Percentiles rank a stretch among this genome's conserved stretches.
phyloP scores from a whole-genome alignment of 1,140 invertebrate genomes.

The Pseudomyrmex pallidus region DNA sequence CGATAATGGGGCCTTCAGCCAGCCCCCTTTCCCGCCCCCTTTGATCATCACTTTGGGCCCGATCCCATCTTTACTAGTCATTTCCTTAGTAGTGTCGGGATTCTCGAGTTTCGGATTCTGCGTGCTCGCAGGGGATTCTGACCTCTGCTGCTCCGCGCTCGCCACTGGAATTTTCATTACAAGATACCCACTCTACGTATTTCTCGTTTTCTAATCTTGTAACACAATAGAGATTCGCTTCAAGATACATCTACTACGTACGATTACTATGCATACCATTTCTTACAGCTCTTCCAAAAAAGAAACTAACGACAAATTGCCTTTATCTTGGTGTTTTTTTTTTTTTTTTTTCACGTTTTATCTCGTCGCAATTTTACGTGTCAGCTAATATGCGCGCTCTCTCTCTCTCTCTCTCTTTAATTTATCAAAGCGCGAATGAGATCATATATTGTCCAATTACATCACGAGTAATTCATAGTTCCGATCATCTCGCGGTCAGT shows the following conservation, averaged over 20 bases:
- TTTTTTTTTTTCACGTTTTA: background rate
- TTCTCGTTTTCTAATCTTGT: constrained; percentile 52
- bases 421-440: background rate
- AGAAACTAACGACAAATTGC: background rate
- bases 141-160: constrained; percentile 84
- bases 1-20: constrained; percentile 84
- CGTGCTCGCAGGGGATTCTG: constrained; percentile 83
- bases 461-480: constrained; percentile 38
- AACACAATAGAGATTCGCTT: constrained; percentile 46
- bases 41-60: constrained; percentile 84
- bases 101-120: constrained; percentile 84
- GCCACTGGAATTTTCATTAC: constrained; percentile 84
- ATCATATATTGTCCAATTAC: background rate
- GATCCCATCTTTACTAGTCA: constrained; percentile 85
- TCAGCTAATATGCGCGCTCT: too few relatives aligned
- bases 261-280: constrained; percentile 10
- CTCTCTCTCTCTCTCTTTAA: background rate
- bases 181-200: constrained; percentile 76
- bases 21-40: constrained; percentile 85
- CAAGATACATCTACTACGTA: constrained; percentile 48
- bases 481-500: constrained; percentile 67
- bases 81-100: constrained; percentile 84
- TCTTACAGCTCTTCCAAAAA: constrained; percentile 8
- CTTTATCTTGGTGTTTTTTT: background rate
- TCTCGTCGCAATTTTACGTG: constrained; percentile 19